phyloP scores from a whole-genome alignment of 2,888 invertebrate species.

The Teinopalpus imperialis region DNA sequence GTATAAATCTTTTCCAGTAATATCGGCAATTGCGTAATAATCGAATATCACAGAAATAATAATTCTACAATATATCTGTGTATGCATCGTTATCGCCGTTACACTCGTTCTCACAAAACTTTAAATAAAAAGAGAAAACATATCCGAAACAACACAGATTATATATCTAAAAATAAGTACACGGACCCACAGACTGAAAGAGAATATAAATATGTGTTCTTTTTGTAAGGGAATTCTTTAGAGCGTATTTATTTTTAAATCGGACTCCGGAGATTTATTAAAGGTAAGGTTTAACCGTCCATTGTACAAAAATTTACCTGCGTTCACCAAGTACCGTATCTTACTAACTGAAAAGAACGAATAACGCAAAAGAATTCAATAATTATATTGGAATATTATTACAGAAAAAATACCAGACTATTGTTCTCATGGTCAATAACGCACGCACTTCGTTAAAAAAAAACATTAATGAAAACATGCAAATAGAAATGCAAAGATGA shows the following conservation, averaged over 20 bases:
- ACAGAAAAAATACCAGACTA: too few species aligned
- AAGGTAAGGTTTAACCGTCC: constrained; percentile 14
- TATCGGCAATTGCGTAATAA: too few species aligned
- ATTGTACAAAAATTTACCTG: constrained; percentile 26
- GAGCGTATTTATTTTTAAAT: constrained; percentile 9
- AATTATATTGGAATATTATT: too few species aligned
- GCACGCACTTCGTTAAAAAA: too few species aligned
- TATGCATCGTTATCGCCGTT: too few species aligned
- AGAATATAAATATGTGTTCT: constrained; percentile 6
- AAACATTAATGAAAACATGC: constrained; percentile 7
- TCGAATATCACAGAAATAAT: too few species aligned
- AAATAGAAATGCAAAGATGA: constrained; percentile 22
- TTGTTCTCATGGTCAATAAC: too few species aligned
- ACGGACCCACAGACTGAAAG: constrained; percentile 1
- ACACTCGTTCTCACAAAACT: too few species aligned
- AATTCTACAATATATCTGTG: too few species aligned
- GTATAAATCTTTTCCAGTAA: too few species aligned
- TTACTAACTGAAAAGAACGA: background rate
- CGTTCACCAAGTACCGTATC: background rate
- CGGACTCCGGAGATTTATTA: constrained; percentile 12
- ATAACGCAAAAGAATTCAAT: background rate
- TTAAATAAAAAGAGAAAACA: too few species aligned
- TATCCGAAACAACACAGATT: background rate
- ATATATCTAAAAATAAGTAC: constrained; percentile 6
- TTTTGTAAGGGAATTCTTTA: constrained; percentile 10